Base-by-base conservation (phyloP, 1,140 invertebrate genomes). In the Drosophila punjabiensis region DNA sequence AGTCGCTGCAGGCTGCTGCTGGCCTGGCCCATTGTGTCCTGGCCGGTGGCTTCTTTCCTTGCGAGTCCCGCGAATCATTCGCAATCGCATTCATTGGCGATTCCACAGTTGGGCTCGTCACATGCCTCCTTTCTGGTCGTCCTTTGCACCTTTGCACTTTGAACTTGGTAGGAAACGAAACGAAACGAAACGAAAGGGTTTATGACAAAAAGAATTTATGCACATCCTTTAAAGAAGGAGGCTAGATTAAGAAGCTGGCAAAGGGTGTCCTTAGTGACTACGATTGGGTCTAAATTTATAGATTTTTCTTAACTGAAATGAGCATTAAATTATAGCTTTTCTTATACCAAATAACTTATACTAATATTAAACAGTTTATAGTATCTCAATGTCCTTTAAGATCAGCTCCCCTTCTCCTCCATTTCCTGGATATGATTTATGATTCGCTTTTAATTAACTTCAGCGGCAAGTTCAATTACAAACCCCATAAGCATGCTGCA, bases 81-180 rank as follows among this genome's bases (percentile, higher is more conserved):
- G 52, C 67, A 89, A 82, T 89, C 64, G 43, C 68, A 67, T 80
- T 79, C 70, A 89, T 85, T 89, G 67, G 52, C 68, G 71, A 82
- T 69, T 82, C 71, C 65, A 56, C 68, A 69, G 68, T 76, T 81
- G 74, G 82, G 82, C 81, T 82, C 74, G 81, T 90, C 86, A 70
- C 82, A 70, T 50, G 70, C 37, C 88, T n/a, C 55, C 30, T n/a
- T 55, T 41, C 30, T 50, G 66, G 76, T 9, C 30, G 45, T 43
- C 24, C 58, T 47, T 64, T 52, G 37, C 30, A 65, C 37, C 39
- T 67, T 67, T 67, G 64, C 64, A 64, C 64, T 67, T 67, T 45
- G 59, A 67, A 64, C 59, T 35, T 45, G 59, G 24, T n/a, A n/a
- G n/a, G n/a, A n/a, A 24, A 3, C 24, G 24, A 20, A 35, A 0